Evolutionary conservation across 2,113 vertebrate species (phyloP), one percentile per base, ranked within the genome.

Genomic region (Circaetus cinerascens): DNA sequence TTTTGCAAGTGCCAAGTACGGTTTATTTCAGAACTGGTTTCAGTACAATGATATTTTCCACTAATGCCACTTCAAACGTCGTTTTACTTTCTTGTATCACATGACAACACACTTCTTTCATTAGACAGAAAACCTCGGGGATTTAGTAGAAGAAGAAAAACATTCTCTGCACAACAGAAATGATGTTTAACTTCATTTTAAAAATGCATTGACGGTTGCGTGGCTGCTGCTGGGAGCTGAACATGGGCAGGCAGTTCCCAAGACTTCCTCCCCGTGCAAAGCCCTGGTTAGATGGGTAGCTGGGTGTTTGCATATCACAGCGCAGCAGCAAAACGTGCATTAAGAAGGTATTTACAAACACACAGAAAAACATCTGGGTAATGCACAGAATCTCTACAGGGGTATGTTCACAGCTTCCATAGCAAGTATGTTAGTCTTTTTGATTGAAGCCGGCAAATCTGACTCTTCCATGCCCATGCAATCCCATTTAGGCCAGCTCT

Each of bases 21-120:
- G 53, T 69, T 94, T 86, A 82, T 83, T 96, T 95, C 89, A 95
- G 84, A 95, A 57, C 69, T 53, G 45, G 38, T 96, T 95, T 93
- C 89, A 82, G 73, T 29, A 73, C 4, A 2, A 83, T 53, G 91
- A 67, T 87, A 93, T 95, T 97, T 97, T 95, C 96, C 94, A 91
- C 57, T 50, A 93, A 88, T 1, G 0, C 67, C 0, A 4, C 84
- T 88, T 96, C 94, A 93, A 94, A 92, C 0, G 2, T 53, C 7
- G 5, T 73, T 92, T 94, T 91, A 63, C 68, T 91, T 93, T 86
- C 60, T 75, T 43, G 22, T 53, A 72, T 84, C 93, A 63, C 91
- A 68, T 45, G 68, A 66, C 88, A 91, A 64, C 94, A 91, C 79
- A 4, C 64, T 86, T 81, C 88, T 97, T 92, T 97, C 94, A 85